Base-by-base conservation (phyloP, 2,888 invertebrate species). In the Ormyrus rosae region DNA sequence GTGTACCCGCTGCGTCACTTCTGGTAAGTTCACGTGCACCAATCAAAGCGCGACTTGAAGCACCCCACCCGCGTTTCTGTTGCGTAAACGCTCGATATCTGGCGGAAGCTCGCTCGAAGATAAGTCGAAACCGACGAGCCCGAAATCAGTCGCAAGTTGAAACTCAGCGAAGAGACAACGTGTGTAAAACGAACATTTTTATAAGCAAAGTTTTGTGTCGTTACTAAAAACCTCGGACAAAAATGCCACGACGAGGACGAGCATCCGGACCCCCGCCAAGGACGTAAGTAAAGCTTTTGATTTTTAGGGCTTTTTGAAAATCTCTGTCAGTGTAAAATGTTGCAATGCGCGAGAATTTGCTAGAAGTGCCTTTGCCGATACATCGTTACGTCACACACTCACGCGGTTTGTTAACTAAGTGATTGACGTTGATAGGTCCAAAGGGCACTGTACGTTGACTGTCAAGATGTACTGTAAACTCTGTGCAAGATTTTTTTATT, bases 241-340 rank as follows among this genome's bases (percentile, higher is more conserved):
- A 83, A 71, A 89, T 91, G 91, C 88, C 89, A 78, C 89, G 90
- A 87, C 86, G 90, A 85, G 89, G 89, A 89, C 86, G 90, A 84
- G 86, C 88, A 80, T 82, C 89, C 10, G 87, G 84, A 77, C 89
- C 90, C 80, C 88, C 90, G 68, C 85, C 89, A 70, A 87, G 90
- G 82, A 89, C 88, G 90, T 91, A 86, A 89, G 88, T 86, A 64
- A 45, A 61, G 45, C 65, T 6, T 69, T 74, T 56, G 11, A 60
- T 75, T 8, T 63, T 69, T 72, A 6, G n/a, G 13, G 53, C 10
- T 8, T 63, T 7, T 10, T 19, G 11, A 19, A 48, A 45, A 45
- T 34, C 50, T 11, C 6, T 10, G 34, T 4, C n/a, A 6, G 46
- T 11, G 56, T 67, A n/a, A 8, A 51, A 8, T 7, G 64, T 72